Evolutionary conservation across 1,140 invertebrate species (phyloP).

Genomic region (Scylla paramamosain): DNA sequence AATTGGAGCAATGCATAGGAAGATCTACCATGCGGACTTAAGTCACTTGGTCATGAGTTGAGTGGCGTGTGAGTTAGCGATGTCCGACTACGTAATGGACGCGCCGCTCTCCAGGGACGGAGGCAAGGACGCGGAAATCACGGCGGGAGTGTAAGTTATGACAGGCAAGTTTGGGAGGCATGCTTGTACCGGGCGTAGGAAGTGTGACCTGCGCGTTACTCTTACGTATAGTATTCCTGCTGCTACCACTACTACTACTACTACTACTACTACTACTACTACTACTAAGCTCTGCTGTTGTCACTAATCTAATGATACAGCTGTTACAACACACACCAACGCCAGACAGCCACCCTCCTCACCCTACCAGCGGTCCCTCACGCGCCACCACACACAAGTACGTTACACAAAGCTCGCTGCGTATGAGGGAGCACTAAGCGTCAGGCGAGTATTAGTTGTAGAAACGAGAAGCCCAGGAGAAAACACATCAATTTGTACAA

Average conservation of each 20-base stretch:
- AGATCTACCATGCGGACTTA: not conserved
- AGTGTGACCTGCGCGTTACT: not conserved
- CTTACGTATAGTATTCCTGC: not conserved
- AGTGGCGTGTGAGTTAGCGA: constrained; percentile 4
- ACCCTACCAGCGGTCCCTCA: not conserved
- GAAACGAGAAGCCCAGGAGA: not conserved
- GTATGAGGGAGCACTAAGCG: not conserved
- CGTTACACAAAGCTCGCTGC: not conserved
- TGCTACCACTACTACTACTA: not conserved
- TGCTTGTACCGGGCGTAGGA: not conserved
- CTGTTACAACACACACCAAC: too few species aligned
- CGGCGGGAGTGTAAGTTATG: not conserved
- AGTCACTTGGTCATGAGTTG: constrained; percentile 13
- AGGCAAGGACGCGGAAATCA: not conserved
- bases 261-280: not conserved
- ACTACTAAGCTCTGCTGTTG: not conserved
- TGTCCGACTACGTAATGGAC: not conserved
- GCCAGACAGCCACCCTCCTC: not conserved
- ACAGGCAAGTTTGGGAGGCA: not conserved
- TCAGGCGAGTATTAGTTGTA: not conserved
- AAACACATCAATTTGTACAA: not conserved
- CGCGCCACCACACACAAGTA: not conserved
- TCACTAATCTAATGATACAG: not conserved
- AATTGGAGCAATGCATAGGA: not conserved
- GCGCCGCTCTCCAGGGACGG: not conserved